Base-by-base conservation (phyloP, 2,888 invertebrate species). In the Eilema griseolum region DNA sequence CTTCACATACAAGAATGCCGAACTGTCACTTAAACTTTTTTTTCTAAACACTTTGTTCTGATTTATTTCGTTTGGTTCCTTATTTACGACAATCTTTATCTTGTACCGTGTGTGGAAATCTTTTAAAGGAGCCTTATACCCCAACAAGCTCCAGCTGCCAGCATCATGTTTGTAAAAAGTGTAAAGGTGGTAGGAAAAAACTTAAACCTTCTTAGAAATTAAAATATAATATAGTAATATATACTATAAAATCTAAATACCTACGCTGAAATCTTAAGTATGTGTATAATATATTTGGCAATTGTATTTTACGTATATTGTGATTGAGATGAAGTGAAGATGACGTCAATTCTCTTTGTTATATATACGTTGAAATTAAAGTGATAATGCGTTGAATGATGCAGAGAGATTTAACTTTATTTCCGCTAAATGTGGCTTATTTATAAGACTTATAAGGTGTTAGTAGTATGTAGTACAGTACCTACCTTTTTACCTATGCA, bases 21-120 rank as follows among this genome's bases (percentile, higher is more conserved):
- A n/a, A n/a, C n/a, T n/a, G n/a, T n/a, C n/a, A n/a, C n/a, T n/a
- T n/a, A n/a, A n/a, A n/a, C n/a, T n/a, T n/a, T n/a, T n/a, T n/a
- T n/a, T n/a, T n/a, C n/a, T n/a, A n/a, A n/a, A n/a, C n/a, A n/a
- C n/a, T n/a, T n/a, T n/a, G n/a, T n/a, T n/a, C 96, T 68, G 98
- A 98, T 93, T 96, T 98, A 83, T 97, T 97, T 92, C 96, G 97
- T 83, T 96, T 98, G 85, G 96, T 99, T 82, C 98, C 98, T 8
- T 98, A 98, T 93, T 96, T 99, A 87, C 96, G 98, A 72, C 98
- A 98, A 90, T 97, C 98, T 77, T 95, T 99, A 84, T 97, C 98
- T 81, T 99, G 99, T 93, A 98, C 97, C 70, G 98, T 98, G 69
- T 99, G 99, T 92, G 97, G 97, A 75, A 97, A 97, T 88, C 95